Percentiles rank a stretch among this genome's conserved stretches.
Evolutionary conservation across 2,797 vertebrate genomes (phyloP).

Genomic region (Mormyrus hasselquistii): DNA sequence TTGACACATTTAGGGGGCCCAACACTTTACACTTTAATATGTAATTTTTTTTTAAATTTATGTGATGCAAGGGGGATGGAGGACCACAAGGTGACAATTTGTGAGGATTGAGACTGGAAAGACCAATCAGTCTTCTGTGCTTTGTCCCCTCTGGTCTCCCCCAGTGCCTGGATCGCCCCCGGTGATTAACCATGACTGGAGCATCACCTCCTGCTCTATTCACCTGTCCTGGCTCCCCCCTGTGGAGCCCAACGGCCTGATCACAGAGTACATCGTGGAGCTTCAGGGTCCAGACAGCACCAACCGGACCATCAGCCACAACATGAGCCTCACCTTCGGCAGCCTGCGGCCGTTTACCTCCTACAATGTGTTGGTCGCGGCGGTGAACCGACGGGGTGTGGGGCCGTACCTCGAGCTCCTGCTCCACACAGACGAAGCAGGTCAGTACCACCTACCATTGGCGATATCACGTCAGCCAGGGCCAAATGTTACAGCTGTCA

Average conservation of each 20-base stretch:
- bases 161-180: constrained; percentile 84
- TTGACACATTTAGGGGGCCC: neutral
- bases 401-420: constrained; percentile 69
- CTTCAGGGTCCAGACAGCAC: constrained; percentile 68
- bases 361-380: constrained; percentile 74
- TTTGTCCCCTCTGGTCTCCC: neutral
- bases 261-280: constrained; percentile 71
- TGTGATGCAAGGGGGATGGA: neutral
- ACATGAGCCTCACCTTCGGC: constrained; percentile 65
- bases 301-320: constrained; percentile 56
- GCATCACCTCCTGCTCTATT: constrained; percentile 81
- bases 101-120: neutral
- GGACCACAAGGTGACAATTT: neutral
- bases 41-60: neutral
- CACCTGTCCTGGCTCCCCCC: constrained; percentile 81
- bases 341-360: constrained; percentile 77
- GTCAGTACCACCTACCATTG: constrained; percentile 50
- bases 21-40: neutral
- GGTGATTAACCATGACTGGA: constrained; percentile 71
- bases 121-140: neutral
- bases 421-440: constrained; percentile 89
- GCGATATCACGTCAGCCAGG: neutral
- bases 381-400: constrained; percentile 73
- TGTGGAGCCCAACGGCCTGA: constrained; percentile 77
- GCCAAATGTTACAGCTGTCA: neutral